phyloP scores from a whole-genome alignment of 2,888 invertebrate genomes.

The Torymus auratus region DNA sequence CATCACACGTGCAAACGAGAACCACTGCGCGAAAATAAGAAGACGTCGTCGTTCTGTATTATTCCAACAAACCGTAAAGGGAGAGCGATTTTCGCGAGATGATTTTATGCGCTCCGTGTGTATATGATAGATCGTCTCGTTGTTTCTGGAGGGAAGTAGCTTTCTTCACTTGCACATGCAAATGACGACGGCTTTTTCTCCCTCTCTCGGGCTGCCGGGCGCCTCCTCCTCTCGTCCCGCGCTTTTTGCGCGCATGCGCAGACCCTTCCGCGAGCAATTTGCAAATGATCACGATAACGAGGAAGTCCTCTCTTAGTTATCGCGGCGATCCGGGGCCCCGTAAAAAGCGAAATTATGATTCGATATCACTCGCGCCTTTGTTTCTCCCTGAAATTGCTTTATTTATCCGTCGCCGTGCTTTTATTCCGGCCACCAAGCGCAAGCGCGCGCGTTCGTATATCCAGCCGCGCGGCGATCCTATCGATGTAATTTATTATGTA shows the following conservation, averaged over 20 bases:
- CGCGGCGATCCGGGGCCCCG: neutral
- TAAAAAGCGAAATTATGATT: constrained; percentile 15
- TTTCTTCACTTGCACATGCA: constrained; percentile 22
- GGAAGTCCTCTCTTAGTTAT: constrained; percentile 32
- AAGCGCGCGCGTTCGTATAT: neutral
- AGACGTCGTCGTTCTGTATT: neutral
- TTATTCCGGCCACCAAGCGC: neutral
- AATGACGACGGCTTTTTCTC: constrained; percentile 34
- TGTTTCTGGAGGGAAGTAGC: neutral
- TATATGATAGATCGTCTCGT: constrained; percentile 13
- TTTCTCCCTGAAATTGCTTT: neutral
- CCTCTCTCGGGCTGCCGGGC: neutral
- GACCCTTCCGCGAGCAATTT: constrained; percentile 24
- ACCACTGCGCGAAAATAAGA: constrained; percentile 26
- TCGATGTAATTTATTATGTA: neutral
- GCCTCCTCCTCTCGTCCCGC: neutral
- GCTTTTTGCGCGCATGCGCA: neutral
- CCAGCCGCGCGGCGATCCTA: neutral
- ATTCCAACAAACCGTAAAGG: constrained; percentile 23
- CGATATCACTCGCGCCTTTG: constrained; percentile 18
- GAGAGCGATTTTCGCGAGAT: constrained; percentile 5
- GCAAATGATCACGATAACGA: constrained; percentile 29
- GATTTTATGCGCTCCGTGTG: neutral
- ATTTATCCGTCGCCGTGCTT: neutral
- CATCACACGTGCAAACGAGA: neutral